Conservation (phyloP, 2,113 vertebrate genomes). For the Pogonocichla stellata region DNA sequence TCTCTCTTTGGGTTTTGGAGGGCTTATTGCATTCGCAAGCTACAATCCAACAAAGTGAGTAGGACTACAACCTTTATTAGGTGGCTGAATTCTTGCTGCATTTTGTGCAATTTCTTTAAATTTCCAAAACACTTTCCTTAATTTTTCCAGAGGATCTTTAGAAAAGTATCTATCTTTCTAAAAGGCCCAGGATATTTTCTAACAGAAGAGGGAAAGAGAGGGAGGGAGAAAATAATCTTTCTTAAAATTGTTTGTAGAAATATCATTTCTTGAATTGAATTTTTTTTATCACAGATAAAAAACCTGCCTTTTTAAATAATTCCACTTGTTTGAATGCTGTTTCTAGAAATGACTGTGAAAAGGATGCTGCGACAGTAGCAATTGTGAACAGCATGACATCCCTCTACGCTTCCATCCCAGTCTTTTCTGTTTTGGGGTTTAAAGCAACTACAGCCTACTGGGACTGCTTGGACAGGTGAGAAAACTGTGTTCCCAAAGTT, state of each 20-base stretch:
- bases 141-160: background rate
- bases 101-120: background rate
- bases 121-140: background rate
- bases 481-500: background rate
- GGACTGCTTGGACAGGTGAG: conserved; percentile 79
- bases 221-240: background rate
- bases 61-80: background rate
- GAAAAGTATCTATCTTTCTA: background rate
- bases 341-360: conserved; percentile 88
- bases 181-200: background rate
- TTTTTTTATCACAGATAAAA: background rate
- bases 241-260: background rate
- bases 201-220: background rate
- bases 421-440: conserved; percentile 92
- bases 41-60: conserved; percentile 85
- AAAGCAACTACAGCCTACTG: conserved; percentile 81
- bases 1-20: conserved; percentile 89
- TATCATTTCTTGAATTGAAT: background rate
- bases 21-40: conserved; percentile 90
- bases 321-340: background rate
- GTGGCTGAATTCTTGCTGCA: background rate
- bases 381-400: conserved; percentile 89
- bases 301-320: background rate
- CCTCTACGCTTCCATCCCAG: conserved; percentile 84
- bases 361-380: conserved; percentile 85